These are phyloP conservation scores for Melanogrammus aeglefinus DNA, from an alignment of 2,797 vertebrate species.

Conservation along the genomic window DNA sequence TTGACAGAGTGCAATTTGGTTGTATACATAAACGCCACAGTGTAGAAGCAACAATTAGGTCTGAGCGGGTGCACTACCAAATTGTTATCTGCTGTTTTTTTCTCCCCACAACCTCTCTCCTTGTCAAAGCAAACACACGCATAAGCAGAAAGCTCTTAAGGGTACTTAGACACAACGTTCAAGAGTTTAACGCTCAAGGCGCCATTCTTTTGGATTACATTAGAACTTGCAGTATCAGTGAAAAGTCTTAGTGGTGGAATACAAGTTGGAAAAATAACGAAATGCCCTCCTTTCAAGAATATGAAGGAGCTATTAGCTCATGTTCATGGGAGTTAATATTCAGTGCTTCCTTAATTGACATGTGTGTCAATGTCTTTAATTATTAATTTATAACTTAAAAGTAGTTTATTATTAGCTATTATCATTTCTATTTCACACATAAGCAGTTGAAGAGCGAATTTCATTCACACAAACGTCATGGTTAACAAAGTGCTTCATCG, in stretches of 20 bases:
- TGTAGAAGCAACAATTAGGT: background rate
- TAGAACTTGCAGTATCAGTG: background rate
- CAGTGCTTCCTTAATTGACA: background rate
- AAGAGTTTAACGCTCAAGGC: background rate
- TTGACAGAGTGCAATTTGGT: constrained; percentile 1
- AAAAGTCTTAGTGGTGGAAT: background rate
- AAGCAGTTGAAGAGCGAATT: background rate
- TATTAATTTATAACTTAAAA: background rate
- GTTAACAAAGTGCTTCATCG: background rate
- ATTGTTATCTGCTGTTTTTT: background rate
- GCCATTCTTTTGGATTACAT: background rate
- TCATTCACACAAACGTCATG: background rate
- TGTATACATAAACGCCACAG: background rate
- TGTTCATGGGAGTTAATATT: no score
- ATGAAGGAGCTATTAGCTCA: no score
- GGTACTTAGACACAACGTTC: constrained; percentile 1
- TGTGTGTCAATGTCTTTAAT: background rate
- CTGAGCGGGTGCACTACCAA: background rate
- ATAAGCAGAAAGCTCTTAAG: background rate
- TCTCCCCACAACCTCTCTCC: background rate
- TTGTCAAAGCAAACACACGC: background rate
- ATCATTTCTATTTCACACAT: background rate
- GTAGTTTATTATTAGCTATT: background rate
- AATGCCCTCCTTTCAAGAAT: no score
- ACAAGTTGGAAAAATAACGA: no score